Evolutionary conservation across 2,797 vertebrate genomes (phyloP), one percentile per base, ranked within the genome.

Genomic region (Anguilla marmorata): DNA sequence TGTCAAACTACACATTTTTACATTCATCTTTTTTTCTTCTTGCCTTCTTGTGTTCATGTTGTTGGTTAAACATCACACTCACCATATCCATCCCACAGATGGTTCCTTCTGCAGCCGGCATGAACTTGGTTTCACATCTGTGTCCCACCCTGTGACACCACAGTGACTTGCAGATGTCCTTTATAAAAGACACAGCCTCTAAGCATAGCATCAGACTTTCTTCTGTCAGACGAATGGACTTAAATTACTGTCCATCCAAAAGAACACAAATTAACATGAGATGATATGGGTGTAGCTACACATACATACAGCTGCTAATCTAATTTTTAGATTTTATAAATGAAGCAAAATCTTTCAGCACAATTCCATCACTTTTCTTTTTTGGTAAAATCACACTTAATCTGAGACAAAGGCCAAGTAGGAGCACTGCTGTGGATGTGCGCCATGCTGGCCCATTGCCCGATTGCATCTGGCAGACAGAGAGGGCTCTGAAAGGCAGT

Each of bases 161-260:
- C 88, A 99, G 96, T 0, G 98, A 99, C 93, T 99, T 99, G 92
- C 99, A 99, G 93, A 99, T 99, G 93, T 99, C 98, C 99, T 99
- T 96, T 85, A 91, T 93, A 90, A 88, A 79, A 16, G 12, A 89
- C 58, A 91, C 87, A 63, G 56, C 85, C 48, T 6, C 60, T 87
- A 80, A 76, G 21, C 52, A 50, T 84, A 50, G 69, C 16, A 84
- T 86, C 84, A 8, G n/a, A 16, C 50, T 54, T 30, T 11, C 72
- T 33, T 76, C 72, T 5, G 30, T 76, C 72, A 37, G 72, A 76
- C 41, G 14, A 41, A 3, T n/a, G 19, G 9, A 82, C 30, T 33
- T 12, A n/a, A 14, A 82, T 45, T 21, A 50, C 19, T 2, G 41
- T 82, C 41, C 41, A 80, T 8, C 79, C 79, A 16, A n/a, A 82